Evolutionary conservation across 1,140 invertebrate species (phyloP).

Genomic region (Brachionus calyciflorus): DNA sequence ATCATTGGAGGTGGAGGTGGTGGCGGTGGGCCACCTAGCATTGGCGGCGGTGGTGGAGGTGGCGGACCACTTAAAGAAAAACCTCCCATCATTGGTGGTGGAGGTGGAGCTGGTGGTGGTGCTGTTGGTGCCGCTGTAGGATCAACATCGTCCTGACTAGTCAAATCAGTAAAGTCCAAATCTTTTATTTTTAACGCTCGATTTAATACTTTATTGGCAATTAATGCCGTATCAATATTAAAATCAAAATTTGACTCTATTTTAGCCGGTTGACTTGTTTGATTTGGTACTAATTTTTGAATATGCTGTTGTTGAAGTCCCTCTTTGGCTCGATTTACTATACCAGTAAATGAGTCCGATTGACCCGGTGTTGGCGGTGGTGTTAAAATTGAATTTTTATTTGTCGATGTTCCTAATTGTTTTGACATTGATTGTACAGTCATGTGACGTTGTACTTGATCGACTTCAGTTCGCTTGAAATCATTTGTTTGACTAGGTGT

Average conservation of each 20-base stretch:
- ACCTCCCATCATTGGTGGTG: slow-evolving; percentile 48
- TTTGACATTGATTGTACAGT: not conserved
- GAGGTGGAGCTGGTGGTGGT: slow-evolving; percentile 63
- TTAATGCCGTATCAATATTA: slow-evolving; percentile 49
- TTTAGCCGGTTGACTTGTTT: not conserved
- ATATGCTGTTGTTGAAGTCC: slow-evolving; percentile 59
- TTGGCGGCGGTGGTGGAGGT: slow-evolving; percentile 54
- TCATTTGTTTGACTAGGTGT: not conserved
- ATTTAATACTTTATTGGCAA: slow-evolving; percentile 59
- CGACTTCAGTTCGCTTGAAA: slow-evolving; percentile 18
- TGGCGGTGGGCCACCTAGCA: slow-evolving; percentile 58
- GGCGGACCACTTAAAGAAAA: slow-evolving; percentile 45
- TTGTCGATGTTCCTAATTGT: not conserved
- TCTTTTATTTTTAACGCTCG: slow-evolving; percentile 83
- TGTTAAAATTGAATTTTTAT: slow-evolving; percentile 39
- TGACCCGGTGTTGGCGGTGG: slow-evolving; percentile 63
- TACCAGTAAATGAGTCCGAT: slow-evolving; percentile 57
- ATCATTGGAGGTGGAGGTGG: slow-evolving; percentile 51
- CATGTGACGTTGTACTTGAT: slow-evolving; percentile 31
- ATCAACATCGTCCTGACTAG: slow-evolving; percentile 64
- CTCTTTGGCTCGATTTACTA: slow-evolving; percentile 79
- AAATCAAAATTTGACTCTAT: slow-evolving; percentile 54
- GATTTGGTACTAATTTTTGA: not conserved
- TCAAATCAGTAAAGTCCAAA: slow-evolving; percentile 88
- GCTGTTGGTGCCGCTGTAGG: slow-evolving; percentile 59